phyloP scores from a whole-genome alignment of 2,888 invertebrate species.

The Chaitophorus viminalis region DNA sequence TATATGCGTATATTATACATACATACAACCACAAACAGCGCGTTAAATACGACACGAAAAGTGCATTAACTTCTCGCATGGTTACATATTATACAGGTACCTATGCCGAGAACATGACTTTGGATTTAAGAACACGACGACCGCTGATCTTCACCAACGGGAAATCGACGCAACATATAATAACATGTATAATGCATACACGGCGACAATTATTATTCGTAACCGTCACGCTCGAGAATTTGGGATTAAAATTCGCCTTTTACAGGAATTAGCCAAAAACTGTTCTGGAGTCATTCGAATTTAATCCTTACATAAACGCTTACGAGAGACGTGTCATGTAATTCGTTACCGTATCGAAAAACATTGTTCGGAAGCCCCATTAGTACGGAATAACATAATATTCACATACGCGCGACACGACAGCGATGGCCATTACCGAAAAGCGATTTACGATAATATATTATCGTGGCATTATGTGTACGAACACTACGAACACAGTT shows the following conservation, averaged over 20 bases:
- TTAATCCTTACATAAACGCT: neutral
- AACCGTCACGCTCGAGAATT: neutral
- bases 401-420: neutral
- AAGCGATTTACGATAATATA: neutral
- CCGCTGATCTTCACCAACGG: neutral
- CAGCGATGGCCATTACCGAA: neutral
- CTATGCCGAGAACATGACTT: constrained; percentile 1
- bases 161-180: neutral
- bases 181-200: neutral
- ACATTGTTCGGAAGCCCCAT: neutral
- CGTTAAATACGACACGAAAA: neutral
- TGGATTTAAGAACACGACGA: neutral
- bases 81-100: neutral
- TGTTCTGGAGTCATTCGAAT: neutral
- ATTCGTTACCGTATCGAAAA: neutral
- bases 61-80: neutral
- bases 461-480: neutral
- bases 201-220: neutral
- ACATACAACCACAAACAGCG: too few relatives aligned
- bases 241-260: neutral
- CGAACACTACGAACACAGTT: neutral
- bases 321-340: neutral
- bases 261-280: neutral
- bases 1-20: neutral
- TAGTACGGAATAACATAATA: neutral